Base-by-base conservation (phyloP, 2,113 vertebrate genomes). In the Lophius piscatorius region DNA sequence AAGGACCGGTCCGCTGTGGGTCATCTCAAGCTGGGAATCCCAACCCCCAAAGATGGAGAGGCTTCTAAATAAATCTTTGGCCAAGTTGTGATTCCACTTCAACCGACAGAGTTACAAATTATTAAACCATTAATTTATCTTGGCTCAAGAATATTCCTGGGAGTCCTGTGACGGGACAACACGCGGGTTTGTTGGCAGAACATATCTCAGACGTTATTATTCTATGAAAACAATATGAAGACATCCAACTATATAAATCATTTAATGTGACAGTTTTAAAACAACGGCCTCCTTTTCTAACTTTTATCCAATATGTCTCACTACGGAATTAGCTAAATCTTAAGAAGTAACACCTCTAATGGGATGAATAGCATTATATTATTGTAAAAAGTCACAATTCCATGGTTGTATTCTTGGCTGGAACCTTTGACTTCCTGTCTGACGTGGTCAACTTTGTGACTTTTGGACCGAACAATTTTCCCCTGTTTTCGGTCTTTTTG, bases 11-110 rank as follows among this genome's bases (percentile, higher is more conserved):
- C 68, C 45, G 21, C 63, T 8, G 52, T n/a, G 45, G 83, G 85
- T 86, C 85, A 83, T 76, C 75, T 70, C 51, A 20, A 71, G 34
- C 69, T 76, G 61, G 60, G 74, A 52, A 63, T 80, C 69, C 63
- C 63, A 71, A 68, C 63, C 65, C 54, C 36, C 29, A 21, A 72
- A 67, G 72, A 66, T 73, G 42, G 33, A 76, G 39, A 45, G 14
- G 4, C 41, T 6, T 22, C 36, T 23, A 40, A 69, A 60, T 49
- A 51, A 31, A 40, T 41, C 63, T 63, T 76, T 69, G 51, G 38
- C 38, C 0, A 7, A 50, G 12, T 18, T n/a, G n/a, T n/a, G n/a
- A 6, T 18, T 33, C 29, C 31, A 26, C 59, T 38, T 44, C 47
- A 41, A 62, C n/a, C 16, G 48, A 61, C 35, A 52, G 61, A 64